Evolutionary conservation across 2,888 invertebrate genomes (phyloP), one percentile per base, ranked within the genome.

Genomic region (Phasia obesa): DNA sequence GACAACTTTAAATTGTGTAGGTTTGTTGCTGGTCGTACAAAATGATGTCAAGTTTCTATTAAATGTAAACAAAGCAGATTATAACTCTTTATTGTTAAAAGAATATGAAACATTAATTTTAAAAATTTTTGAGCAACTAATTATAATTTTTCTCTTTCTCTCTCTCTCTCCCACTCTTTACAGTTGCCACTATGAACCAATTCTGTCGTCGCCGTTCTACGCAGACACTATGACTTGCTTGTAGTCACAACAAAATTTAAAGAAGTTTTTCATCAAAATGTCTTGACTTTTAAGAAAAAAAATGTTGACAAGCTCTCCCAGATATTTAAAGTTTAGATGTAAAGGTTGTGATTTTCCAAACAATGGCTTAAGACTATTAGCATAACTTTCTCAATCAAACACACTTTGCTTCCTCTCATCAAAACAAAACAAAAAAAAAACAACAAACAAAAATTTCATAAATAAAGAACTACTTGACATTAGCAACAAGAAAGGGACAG

Each of bases 231-330:
- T 53, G 59, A 77, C 62, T 65, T 51, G 1, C 13, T 44, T 31
- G 19, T 47, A 51, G 49, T 4, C 27, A 19, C 31, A 19, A 7
- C 11, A 17, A 38, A 11, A 31, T 4, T 15, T 25, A 9, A n/a
- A 17, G 4, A 25, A 65, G 4, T 23, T 49, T 35, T 19, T 23
- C 1, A 44, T n/a, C 55, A 83, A 83, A 71, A 83, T 79, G 75
- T 76, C 75, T 35, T 83, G 83, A 83, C 67, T 83, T 79, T 19
- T 23, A 57, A 38, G 49, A 25, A 21, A 15, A 55, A 76, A 75
- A 67, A 76, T 79, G 71, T 67, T 55, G 38, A 71, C 11, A 53
- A 47, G 19, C 27, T 31, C 49, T 42, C 19, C 76, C 57, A 49
- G 23, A 23, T 42, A 44, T 23, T 53, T 31, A 42, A 42, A 59